Base-by-base conservation (phyloP, 2,888 invertebrate genomes). In the Spisula solida region DNA sequence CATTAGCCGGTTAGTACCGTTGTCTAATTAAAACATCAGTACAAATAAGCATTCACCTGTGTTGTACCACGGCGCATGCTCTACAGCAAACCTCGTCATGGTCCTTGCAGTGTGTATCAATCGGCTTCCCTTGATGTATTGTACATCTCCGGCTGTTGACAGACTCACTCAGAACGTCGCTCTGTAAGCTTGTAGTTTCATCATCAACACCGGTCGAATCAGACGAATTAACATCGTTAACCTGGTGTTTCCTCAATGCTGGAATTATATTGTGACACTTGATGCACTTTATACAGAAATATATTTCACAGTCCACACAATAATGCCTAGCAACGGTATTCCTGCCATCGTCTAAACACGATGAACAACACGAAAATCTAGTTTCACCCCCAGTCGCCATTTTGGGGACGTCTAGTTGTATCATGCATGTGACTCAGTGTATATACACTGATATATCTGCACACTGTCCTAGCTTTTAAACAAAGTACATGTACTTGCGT, bases 61-160 rank as follows among this genome's bases (percentile, higher is more conserved):
- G 82, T 82, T 82, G 60, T 6, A 66, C 1, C 20, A 60, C 66
- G 16, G 60, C 60, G 41, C 82, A 82, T 51, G 41, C n/a, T 41
- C n/a, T 41, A 66, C 82, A 82, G 41, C 82, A 82, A 34, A 82
- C 66, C n/a, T 82, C 82, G 34, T 66, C 41, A 41, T 82, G 82
- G 55, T 41, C n/a, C 16, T 34, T n/a, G 55, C 82, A 82, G 34
- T 60, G 60, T 60, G 41, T 82, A 12, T 60, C 82, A 4, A 82
- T 66, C 14, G 20, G 16, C 41, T 60, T 31, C 1, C 60, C 60
- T 31, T 82, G 60, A 34, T 82, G 82, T 81, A 31, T 18, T 12
- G 60, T 0, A 60, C 82, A 82, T 60, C 66, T 60, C 25, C n/a
- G 25, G 1, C 60, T 66, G 25, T 81, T 12, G 4, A 25, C 29